Evolutionary conservation across 2,888 invertebrate species (phyloP), one percentile per base, ranked within the genome.

Genomic region (Holacanthella duospinosa): DNA sequence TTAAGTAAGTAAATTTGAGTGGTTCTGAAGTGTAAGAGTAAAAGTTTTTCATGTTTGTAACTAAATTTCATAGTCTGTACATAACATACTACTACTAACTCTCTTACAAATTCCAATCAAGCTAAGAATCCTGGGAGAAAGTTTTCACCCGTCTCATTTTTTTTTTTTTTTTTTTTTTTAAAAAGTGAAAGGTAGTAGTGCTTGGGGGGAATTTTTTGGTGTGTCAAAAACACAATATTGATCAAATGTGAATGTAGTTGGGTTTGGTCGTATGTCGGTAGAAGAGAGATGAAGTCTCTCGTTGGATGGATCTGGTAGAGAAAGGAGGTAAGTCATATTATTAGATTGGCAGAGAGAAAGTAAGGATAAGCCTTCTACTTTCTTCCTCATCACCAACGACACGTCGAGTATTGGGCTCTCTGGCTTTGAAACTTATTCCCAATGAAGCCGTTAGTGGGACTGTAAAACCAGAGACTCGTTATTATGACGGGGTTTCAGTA

Each of bases 401-500:
- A 36, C 36, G 36, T 36, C 36, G 36, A n/a, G n/a, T n/a, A n/a
- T n/a, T n/a, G n/a, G n/a, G n/a, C n/a, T n/a, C n/a, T n/a, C n/a
- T n/a, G n/a, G n/a, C n/a, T n/a, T n/a, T n/a, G n/a, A n/a, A n/a
- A n/a, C n/a, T n/a, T n/a, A 66, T 65, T 68, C 66, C 64, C 65
- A 64, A 64, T 67, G 63, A 66, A 59, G 64, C 65, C 66, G 66
- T 66, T 66, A 66, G 66, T 63, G 66, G 65, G 44, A 57, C 55
- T 58, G 62, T 62, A 63, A 65, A 58, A 24, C 29, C 25, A 69
- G 53, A 43, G 55, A 44, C 62, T 63, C 60, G 66, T 67, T 67
- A 69, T 69, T 66, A 67, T 69, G 67, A 66, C 61, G 66, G 61
- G 63, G 66, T 62, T 63, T 62, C 60, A 63, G 65, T 66, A 64